Evolutionary conservation across 2,888 invertebrate species (phyloP).

Genomic region (Diloba caeruleocephala): DNA sequence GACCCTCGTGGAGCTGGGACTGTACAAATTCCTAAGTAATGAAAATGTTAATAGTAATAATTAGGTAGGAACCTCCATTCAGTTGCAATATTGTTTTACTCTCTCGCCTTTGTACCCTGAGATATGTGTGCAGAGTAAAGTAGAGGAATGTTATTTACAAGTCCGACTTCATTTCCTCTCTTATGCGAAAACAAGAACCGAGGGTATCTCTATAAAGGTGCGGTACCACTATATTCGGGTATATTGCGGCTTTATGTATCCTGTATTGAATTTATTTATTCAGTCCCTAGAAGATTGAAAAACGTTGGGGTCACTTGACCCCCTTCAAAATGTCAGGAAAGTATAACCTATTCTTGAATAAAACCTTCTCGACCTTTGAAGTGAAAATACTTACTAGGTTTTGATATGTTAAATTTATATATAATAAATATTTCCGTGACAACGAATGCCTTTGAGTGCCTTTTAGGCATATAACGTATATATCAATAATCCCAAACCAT

Average conservation of each 20-base stretch:
- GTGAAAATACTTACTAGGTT: too few relatives aligned
- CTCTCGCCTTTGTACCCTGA: constrained; percentile 44
- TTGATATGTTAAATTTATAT: too few relatives aligned
- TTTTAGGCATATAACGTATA: too few relatives aligned
- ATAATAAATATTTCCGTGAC: too few relatives aligned
- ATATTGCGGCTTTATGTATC: constrained; percentile 48
- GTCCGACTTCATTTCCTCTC: constrained; percentile 48
- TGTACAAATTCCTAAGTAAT: constrained; percentile 24
- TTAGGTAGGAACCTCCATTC: constrained; percentile 41
- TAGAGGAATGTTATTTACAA: constrained; percentile 57
- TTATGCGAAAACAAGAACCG: constrained; percentile 55
- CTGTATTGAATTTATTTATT: constrained; percentile 57
- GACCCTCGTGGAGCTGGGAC: constrained; percentile 21
- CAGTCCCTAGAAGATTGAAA: constrained; percentile 48
- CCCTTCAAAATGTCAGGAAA: constrained; percentile 20
- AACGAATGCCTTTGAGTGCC: too few relatives aligned
- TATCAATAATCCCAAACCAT: too few relatives aligned
- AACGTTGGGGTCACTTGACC: constrained; percentile 37
- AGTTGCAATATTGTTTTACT: constrained; percentile 50
- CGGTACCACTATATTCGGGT: constrained; percentile 34
- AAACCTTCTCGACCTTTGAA: too few relatives aligned
- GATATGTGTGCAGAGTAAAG: constrained; percentile 49
- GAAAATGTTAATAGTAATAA: constrained; percentile 42
- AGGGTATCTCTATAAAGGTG: constrained; percentile 44
- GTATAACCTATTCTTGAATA: constrained; percentile 26